These are phyloP conservation scores for Sycophaga agraensis DNA, from an alignment of 1,140 invertebrate genomes.

Conservation along the genomic window DNA sequence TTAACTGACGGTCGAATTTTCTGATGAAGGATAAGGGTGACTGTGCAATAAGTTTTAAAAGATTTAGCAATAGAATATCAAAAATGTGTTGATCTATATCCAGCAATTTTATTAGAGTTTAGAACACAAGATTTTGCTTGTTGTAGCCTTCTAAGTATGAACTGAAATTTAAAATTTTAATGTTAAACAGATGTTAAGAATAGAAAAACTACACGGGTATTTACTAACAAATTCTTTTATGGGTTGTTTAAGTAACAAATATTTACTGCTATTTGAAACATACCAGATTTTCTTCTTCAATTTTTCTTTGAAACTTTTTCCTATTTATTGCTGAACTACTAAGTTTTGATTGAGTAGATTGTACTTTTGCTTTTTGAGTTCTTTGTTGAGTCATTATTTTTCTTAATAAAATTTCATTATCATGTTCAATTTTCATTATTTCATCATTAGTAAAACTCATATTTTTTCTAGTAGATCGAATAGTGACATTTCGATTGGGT, in stretches of 20 bases:
- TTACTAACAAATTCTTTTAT: too few relatives aligned
- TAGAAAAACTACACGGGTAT: background rate
- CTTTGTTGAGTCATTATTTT: constrained; percentile 52
- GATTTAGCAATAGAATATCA: background rate
- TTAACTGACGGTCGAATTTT: background rate
- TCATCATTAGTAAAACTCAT: constrained; percentile 57
- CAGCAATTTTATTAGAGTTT: constrained; percentile 29
- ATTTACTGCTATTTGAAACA: background rate
- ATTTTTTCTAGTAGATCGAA: constrained; percentile 39
- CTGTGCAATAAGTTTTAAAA: background rate
- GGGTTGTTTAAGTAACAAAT: background rate
- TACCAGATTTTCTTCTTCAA: constrained; percentile 49
- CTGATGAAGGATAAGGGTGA: too few relatives aligned
- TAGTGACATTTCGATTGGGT: background rate
- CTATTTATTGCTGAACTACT: constrained; percentile 50
- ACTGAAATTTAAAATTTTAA: constrained; percentile 34
- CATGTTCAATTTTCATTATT: constrained; percentile 52
- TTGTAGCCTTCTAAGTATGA: constrained; percentile 43
- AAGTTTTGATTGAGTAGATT: constrained; percentile 17
- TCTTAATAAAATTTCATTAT: constrained; percentile 54
- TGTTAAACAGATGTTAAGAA: background rate
- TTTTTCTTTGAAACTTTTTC: constrained; percentile 43
- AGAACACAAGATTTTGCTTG: constrained; percentile 40
- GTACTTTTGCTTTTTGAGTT: constrained; percentile 31
- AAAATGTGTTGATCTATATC: constrained; percentile 37